Evolutionary conservation across 2,888 invertebrate genomes (phyloP).

Genomic region (Aphodius sticticus): DNA sequence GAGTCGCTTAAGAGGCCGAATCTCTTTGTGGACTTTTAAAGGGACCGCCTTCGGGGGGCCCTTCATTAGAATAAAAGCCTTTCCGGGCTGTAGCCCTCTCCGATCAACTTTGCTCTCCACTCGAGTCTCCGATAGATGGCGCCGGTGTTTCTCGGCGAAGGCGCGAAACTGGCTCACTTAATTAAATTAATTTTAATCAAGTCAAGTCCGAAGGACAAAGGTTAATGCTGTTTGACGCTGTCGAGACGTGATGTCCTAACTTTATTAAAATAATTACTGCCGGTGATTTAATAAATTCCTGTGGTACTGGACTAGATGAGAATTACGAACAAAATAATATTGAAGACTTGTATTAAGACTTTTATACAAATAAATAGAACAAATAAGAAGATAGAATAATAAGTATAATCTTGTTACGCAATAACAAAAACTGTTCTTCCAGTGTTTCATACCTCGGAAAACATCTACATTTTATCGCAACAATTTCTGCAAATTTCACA

Average conservation of each 20-base stretch:
- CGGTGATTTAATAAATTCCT: background rate
- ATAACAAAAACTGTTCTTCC: no score
- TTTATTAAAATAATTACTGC: background rate
- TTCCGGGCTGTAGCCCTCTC: background rate
- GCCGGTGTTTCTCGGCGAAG: background rate
- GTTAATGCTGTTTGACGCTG: background rate
- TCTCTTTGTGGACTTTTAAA: background rate
- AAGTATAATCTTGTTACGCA: no score
- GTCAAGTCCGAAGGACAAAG: background rate
- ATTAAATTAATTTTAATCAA: background rate
- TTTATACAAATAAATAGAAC: no score
- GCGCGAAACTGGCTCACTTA: background rate
- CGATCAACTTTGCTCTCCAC: background rate
- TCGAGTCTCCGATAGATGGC: background rate
- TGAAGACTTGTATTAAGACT: no score
- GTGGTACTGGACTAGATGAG: no score
- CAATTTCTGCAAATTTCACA: background rate
- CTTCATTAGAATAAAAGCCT: slow-evolving; percentile 4
- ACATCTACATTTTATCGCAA: background rate
- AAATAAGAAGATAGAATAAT: no score
- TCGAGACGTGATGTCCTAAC: background rate
- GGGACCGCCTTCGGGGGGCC: background rate
- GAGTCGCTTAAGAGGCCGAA: background rate
- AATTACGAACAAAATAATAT: no score
- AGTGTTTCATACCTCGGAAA: no score